These are phyloP conservation scores for Hyphantria cunea DNA, from an alignment of 1,140 invertebrate species.

Conservation along the genomic window DNA sequence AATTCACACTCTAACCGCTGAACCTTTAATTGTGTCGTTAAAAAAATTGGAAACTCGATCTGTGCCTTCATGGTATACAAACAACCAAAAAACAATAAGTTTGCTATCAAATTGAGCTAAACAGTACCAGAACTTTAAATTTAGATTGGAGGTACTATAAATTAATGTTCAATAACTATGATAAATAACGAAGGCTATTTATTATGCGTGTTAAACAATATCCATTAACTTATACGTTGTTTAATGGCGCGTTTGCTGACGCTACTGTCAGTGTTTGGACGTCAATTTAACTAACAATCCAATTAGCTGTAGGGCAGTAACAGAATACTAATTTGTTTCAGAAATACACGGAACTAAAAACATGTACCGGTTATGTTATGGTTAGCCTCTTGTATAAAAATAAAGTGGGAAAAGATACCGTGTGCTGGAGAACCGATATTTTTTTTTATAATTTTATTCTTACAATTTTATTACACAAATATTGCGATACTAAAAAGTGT, in stretches of 20 bases:
- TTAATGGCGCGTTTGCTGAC: slow-evolving; percentile 25
- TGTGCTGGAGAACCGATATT: background rate
- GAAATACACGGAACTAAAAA: slow-evolving; percentile 32
- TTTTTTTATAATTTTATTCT: too few species aligned
- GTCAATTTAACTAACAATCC: slow-evolving; percentile 55
- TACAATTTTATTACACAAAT: too few species aligned
- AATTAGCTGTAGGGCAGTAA: slow-evolving; percentile 44
- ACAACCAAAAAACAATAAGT: background rate
- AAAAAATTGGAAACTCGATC: too few species aligned
- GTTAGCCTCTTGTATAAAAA: background rate
- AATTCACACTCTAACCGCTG: too few species aligned
- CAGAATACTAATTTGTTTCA: slow-evolving; percentile 51
- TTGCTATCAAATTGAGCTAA: too few species aligned
- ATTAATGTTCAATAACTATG: background rate
- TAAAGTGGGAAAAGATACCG: too few species aligned
- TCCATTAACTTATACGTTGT: background rate
- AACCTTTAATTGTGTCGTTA: too few species aligned
- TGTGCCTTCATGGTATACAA: too few species aligned
- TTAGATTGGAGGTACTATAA: background rate
- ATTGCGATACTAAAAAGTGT: too few species aligned
- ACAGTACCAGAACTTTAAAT: too few species aligned
- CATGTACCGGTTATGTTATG: slow-evolving; percentile 7
- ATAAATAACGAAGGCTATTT: background rate
- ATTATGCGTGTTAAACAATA: background rate
- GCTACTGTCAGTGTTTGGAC: slow-evolving; percentile 42